Evolutionary conservation across 2,797 vertebrate species (phyloP).

Genomic region (Stomatorhinus walkeri): DNA sequence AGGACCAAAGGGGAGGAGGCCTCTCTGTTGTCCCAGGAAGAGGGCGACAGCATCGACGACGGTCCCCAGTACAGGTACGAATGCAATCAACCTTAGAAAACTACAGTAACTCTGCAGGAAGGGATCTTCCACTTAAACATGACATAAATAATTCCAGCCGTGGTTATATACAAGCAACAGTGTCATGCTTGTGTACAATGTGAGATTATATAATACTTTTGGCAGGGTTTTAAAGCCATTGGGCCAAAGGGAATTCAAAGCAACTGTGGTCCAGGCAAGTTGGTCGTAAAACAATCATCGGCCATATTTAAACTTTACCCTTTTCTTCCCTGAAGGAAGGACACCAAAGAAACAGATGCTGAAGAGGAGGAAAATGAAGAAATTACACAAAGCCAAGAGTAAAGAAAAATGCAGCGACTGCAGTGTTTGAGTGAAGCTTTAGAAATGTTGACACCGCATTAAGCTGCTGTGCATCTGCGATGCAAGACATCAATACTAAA

Average conservation of each 20-base stretch:
- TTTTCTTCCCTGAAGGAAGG: slow-evolving; percentile 60
- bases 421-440: slow-evolving; percentile 44
- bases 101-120: neutral
- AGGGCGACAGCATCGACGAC: slow-evolving; percentile 37
- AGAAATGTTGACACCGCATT: slow-evolving; percentile 46
- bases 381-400: slow-evolving; percentile 54
- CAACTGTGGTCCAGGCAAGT: slow-evolving; percentile 50
- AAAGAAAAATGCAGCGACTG: slow-evolving; percentile 49
- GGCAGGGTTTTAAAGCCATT: slow-evolving; percentile 42
- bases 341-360: slow-evolving; percentile 58
- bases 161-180: slow-evolving; percentile 47
- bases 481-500: slow-evolving; percentile 37
- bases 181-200: slow-evolving; percentile 45
- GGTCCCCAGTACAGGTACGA: slow-evolving; percentile 53
- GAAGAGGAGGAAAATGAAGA: slow-evolving; percentile 57
- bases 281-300: slow-evolving; percentile 54
- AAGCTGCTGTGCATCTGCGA: slow-evolving; percentile 24
- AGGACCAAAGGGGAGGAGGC: slow-evolving; percentile 59
- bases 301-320: slow-evolving; percentile 53
- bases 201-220: slow-evolving; percentile 56
- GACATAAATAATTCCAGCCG: slow-evolving; percentile 47
- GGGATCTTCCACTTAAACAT: neutral
- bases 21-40: slow-evolving; percentile 31
- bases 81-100: neutral
- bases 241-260: slow-evolving; percentile 40